Evolutionary conservation across 2,888 invertebrate genomes (phyloP).

Genomic region (Lacanobia wlatinum): DNA sequence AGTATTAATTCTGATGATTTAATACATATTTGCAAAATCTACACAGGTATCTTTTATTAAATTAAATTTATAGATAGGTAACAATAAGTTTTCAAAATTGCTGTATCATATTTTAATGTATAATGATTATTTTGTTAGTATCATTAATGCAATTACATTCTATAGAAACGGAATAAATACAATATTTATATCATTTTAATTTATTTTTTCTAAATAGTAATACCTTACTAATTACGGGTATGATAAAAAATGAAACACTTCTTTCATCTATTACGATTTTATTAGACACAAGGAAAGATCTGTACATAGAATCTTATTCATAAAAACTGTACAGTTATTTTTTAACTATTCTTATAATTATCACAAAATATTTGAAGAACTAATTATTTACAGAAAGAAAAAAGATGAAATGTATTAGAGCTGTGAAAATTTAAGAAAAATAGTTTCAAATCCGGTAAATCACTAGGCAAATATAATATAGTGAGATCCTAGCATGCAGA

Average conservation of each 20-base stretch:
- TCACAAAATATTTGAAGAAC: conserved; percentile 55
- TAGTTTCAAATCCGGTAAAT: too few species aligned
- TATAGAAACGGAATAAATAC: conserved; percentile 85
- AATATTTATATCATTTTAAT: conserved; percentile 82
- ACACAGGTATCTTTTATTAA: conserved; percentile 61
- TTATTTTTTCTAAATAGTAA: conserved; percentile 62
- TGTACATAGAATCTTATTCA: conserved; percentile 66
- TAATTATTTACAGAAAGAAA: conserved; percentile 61
- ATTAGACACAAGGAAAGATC: conserved; percentile 67
- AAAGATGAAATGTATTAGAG: too few species aligned
- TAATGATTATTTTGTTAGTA: conserved; percentile 80
- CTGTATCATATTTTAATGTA: conserved; percentile 76
- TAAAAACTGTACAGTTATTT: conserved; percentile 65
- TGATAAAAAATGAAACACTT: conserved; percentile 57
- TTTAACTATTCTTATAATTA: conserved; percentile 61
- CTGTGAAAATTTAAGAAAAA: too few species aligned
- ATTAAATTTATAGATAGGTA: conserved; percentile 64
- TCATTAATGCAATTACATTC: conserved; percentile 84
- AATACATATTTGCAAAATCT: conserved; percentile 62
- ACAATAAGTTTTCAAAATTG: conserved; percentile 78
- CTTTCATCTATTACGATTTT: conserved; percentile 62
- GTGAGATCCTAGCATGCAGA: not conserved
- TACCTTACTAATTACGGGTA: conserved; percentile 17
- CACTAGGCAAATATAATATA: not conserved
- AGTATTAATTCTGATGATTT: conserved; percentile 65